Evolutionary conservation across 92 coral and sea anemone genomes (phyloP), one percentile per base, ranked within the genome.

Genomic region (Palythoa grandis): DNA sequence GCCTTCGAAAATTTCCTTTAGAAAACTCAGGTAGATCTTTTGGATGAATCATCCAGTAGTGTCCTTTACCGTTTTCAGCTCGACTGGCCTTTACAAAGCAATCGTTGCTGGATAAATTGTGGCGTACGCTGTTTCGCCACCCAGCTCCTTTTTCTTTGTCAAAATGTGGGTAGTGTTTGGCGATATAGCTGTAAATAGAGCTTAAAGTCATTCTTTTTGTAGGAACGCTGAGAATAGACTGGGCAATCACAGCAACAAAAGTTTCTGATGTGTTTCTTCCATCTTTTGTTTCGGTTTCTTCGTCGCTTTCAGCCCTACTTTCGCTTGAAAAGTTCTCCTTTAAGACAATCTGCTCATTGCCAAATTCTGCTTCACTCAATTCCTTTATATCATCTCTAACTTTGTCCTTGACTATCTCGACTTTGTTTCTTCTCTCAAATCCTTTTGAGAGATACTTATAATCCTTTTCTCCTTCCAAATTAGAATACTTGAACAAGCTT

Each of bases 1-100:
- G 98, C 67, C 99, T 90, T 7, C 99, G 96, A 83, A 88, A 96
- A 63, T 96, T 96, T 22, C 99, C 99, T 69, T 96, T 96, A 67
- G 98, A 90, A 86, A 96, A 96, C 86, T 96, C 99, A n/a, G 99
- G 98, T 72, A 96, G 88, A 80, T 96, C 99, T 92, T 96, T 96
- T 0, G 99, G 99, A 87, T 96, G 99, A 20, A 96, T 93, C 99
- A 96, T 96, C 99, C 99, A 96, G 88, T 96, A 96, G 52, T 96
- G 99, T 0, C 99, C 99, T 56, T 96, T 96, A 70, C 99, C 99
- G 86, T 96, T 96, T 90, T 96, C 99, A 9, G 99, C 99, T 76
- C 99, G 94, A 83, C 98, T 95, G 72, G 99, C 98, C 86, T 96
- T 96, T 83, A 96, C 98, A 73, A 96, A 96, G 90, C 99, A 96